Evolutionary conservation across 1,140 invertebrate genomes (phyloP).

Genomic region (Zaprionus nigranus): DNA sequence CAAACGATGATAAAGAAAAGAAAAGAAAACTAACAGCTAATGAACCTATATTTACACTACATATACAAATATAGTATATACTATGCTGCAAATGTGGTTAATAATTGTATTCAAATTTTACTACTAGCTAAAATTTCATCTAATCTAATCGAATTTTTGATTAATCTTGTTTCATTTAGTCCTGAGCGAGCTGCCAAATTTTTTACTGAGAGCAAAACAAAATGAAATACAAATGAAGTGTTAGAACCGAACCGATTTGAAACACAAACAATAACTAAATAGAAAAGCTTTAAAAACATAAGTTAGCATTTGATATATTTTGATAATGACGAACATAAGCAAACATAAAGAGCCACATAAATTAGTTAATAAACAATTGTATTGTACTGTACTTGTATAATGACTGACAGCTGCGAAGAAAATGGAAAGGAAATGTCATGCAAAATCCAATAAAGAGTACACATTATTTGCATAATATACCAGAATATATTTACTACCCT

Average conservation of each 20-base stretch:
- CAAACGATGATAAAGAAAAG: constrained; percentile 21
- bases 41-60: constrained; percentile 34
- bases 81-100: constrained; percentile 20
- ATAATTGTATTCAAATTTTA: constrained; percentile 46
- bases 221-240: constrained; percentile 20
- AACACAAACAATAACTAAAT: constrained; percentile 77
- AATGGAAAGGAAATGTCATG: constrained; percentile 32
- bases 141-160: constrained; percentile 33
- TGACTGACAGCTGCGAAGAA: constrained; percentile 51
- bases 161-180: constrained; percentile 46
- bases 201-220: constrained; percentile 47
- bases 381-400: constrained; percentile 45
- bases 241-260: constrained; percentile 51
- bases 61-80: constrained; percentile 8
- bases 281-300: constrained; percentile 78
- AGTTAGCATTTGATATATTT: constrained; percentile 80
- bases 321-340: constrained; percentile 54
- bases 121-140: constrained; percentile 63
- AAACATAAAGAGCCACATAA: constrained; percentile 35
- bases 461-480: constrained; percentile 38
- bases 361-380: constrained; percentile 65
- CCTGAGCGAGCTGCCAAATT: constrained; percentile 69
- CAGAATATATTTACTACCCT: background rate
- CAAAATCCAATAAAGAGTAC: constrained; percentile 36
- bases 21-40: constrained; percentile 18